A percentile compares a stretch with the other conserved stretches of the same genome.
phyloP scores from a whole-genome alignment of 2,888 invertebrate genomes.

The Dynastes maya region DNA sequence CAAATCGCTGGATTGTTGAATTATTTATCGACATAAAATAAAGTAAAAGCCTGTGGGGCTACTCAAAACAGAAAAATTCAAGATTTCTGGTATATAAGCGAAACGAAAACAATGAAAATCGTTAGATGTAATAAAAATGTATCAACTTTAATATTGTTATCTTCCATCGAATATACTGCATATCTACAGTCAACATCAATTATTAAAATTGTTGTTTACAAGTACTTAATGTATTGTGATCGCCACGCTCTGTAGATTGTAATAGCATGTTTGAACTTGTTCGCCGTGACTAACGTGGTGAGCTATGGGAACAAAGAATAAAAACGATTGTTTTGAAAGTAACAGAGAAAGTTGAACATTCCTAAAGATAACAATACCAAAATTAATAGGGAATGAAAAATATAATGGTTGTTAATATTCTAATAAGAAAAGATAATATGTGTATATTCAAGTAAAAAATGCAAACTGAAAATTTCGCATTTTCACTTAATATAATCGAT shows the following conservation, averaged over 20 bases:
- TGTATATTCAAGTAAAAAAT: conserved; percentile 8
- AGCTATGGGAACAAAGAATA: no score
- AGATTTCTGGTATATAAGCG: no score
- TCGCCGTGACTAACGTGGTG: not conserved
- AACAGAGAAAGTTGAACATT: not conserved
- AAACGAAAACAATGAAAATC: no score
- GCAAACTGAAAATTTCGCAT: not conserved
- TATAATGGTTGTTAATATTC: not conserved
- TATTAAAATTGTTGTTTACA: not conserved
- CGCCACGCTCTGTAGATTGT: not conserved
- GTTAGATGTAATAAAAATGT: not conserved
- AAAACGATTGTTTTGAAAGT: no score
- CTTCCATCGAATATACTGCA: not conserved
- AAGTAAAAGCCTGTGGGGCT: no score
- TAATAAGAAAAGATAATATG: conserved; percentile 3
- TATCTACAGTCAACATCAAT: not conserved
- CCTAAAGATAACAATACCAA: conserved; percentile 21
- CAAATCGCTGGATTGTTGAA: no score
- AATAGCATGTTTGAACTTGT: conserved; percentile 3
- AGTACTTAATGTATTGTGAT: not conserved
- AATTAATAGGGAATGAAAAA: conserved; percentile 1
- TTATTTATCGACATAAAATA: no score
- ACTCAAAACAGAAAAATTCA: no score
- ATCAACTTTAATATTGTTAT: conserved; percentile 1
- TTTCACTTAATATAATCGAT: conserved; percentile 16